Conservation (phyloP, 2,797 vertebrate genomes). For the Halcyon chelicuti region DNA sequence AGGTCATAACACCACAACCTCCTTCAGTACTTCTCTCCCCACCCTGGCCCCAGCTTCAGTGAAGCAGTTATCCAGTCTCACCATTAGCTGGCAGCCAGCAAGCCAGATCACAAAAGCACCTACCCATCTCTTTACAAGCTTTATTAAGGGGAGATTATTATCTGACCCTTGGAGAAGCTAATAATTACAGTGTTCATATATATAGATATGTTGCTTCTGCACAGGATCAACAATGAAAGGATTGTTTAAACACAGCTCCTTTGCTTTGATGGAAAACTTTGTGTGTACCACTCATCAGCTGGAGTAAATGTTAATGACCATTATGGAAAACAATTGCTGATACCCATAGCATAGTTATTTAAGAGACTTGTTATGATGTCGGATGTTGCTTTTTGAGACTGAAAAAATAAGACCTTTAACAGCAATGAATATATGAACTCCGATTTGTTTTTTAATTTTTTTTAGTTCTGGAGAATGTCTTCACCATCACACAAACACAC, state of each 20-base stretch:
- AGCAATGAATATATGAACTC: constrained; percentile 41
- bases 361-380: constrained; percentile 28
- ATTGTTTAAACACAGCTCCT: constrained; percentile 19
- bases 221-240: constrained; percentile 44
- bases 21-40: neutral
- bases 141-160: constrained; percentile 1
- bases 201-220: neutral
- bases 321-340: constrained; percentile 43
- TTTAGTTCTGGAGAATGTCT: neutral
- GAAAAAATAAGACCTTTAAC: neutral
- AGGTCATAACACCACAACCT: neutral
- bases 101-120: neutral
- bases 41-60: neutral
- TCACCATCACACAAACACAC: neutral
- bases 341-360: constrained; percentile 11
- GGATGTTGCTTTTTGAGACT: neutral
- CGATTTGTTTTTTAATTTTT: neutral
- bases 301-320: constrained; percentile 45
- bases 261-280: constrained; percentile 7
- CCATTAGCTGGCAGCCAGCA: neutral
- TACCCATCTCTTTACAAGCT: neutral
- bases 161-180: neutral
- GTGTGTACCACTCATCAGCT: constrained; percentile 4
- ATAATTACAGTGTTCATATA: constrained; percentile 13
- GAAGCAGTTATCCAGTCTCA: neutral